Evolutionary conservation across 2,888 invertebrate species (phyloP).

Genomic region (Drosophila pegasa): DNA sequence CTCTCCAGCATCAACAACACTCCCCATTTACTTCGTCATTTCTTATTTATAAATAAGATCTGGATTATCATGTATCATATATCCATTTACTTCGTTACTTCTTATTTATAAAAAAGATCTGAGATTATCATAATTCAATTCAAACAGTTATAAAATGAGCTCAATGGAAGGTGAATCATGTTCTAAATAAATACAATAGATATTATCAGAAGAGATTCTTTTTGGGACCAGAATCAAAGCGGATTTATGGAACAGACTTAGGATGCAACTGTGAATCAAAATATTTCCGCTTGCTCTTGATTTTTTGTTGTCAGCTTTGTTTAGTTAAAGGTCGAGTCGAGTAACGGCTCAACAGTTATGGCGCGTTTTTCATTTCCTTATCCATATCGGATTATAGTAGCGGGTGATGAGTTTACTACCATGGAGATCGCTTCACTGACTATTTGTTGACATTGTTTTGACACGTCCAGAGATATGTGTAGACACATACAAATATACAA

Average conservation of each 20-base stretch:
- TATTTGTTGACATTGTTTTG: slow-evolving; percentile 9
- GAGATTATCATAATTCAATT: no score
- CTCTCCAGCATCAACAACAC: no score
- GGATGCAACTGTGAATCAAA: background rate
- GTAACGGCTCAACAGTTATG: slow-evolving; percentile 12
- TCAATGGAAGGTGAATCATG: no score
- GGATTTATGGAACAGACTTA: background rate
- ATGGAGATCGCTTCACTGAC: slow-evolving; percentile 22
- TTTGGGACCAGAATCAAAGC: background rate
- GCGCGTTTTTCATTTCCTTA: slow-evolving; percentile 48
- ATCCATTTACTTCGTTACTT: no score
- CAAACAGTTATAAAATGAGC: no score
- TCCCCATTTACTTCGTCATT: no score
- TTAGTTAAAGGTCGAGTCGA: slow-evolving; percentile 6
- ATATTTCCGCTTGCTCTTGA: background rate
- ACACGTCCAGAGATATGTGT: background rate
- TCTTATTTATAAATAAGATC: no score
- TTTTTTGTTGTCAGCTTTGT: background rate
- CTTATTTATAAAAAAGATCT: no score
- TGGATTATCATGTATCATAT: no score
- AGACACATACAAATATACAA: background rate
- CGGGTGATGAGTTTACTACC: background rate
- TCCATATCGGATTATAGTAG: slow-evolving; percentile 21
- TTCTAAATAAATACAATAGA: no score
- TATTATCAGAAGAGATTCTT: background rate